Evolutionary conservation across 1,140 invertebrate species (phyloP).

Genomic region (Teleogryllus occipitalis): DNA sequence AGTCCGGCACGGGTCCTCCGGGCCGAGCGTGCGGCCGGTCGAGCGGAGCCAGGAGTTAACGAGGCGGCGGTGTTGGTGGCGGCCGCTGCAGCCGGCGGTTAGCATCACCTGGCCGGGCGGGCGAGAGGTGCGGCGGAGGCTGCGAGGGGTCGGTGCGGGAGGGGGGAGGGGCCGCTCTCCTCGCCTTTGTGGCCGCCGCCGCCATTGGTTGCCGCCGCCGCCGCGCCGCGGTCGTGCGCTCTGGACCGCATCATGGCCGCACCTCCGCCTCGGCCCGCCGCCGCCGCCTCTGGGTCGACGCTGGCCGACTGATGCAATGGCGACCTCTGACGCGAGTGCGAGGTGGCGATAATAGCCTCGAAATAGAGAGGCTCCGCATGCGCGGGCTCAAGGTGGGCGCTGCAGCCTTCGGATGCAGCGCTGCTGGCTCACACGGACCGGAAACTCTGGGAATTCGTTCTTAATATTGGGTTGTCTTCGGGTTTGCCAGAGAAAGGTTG

Average conservation of each 20-base stretch:
- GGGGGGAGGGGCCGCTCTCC: background rate
- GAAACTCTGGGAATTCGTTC: too few relatives aligned
- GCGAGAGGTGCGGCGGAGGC: background rate
- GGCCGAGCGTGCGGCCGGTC: background rate
- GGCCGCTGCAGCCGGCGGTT: background rate
- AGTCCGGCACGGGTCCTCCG: too few relatives aligned
- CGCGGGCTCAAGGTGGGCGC: too few relatives aligned
- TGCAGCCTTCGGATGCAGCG: too few relatives aligned
- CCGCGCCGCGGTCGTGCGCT: background rate
- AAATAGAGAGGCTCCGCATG: too few relatives aligned
- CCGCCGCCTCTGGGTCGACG: background rate
- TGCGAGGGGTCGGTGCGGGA: background rate
- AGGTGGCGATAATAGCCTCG: background rate
- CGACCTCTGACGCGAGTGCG: too few relatives aligned
- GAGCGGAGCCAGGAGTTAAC: background rate
- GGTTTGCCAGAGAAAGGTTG: too few relatives aligned
- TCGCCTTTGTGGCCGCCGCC: background rate
- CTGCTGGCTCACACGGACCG: too few relatives aligned
- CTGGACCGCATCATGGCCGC: background rate
- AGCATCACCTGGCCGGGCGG: background rate
- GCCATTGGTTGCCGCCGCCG: too few relatives aligned
- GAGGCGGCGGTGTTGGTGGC: background rate
- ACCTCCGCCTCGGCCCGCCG: background rate
- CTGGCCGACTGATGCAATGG: background rate
- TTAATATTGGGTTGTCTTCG: too few relatives aligned